phyloP scores from a whole-genome alignment of 2,888 invertebrate species.

The Emmelina monodactyla region DNA sequence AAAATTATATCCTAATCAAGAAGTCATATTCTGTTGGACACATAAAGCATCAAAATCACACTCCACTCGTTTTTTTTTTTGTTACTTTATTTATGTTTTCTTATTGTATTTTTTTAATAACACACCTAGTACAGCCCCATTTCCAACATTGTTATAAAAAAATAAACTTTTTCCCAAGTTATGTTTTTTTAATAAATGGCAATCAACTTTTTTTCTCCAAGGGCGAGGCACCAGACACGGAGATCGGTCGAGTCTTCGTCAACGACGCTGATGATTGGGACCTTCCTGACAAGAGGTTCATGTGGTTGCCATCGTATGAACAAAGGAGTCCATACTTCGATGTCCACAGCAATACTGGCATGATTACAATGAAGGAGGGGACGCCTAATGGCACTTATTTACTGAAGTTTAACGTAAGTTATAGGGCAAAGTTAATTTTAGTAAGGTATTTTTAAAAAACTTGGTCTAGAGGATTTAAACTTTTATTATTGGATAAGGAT shows the following conservation, averaged over 20 bases:
- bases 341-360: conserved; percentile 79
- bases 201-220: conserved; percentile 30
- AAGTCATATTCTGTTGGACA: too few relatives aligned
- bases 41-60: too few relatives aligned
- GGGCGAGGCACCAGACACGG: conserved; percentile 80
- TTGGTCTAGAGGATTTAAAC: too few relatives aligned
- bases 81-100: too few relatives aligned
- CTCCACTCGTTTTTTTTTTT: too few relatives aligned
- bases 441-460: background rate
- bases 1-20: too few relatives aligned
- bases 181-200: too few relatives aligned
- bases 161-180: too few relatives aligned
- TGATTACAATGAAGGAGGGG: conserved; percentile 85
- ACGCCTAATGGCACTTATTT: conserved; percentile 79
- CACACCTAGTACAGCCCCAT: too few relatives aligned
- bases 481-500: too few relatives aligned
- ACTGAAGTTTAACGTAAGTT: conserved; percentile 73
- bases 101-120: too few relatives aligned
- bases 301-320: conserved; percentile 67
- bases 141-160: too few relatives aligned
- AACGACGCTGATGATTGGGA: conserved; percentile 98
- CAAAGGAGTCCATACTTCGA: conserved; percentile 72
- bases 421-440: background rate
- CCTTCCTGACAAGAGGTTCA: conserved; percentile 87
- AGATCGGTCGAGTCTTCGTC: conserved; percentile 92